Evolutionary conservation across 2,797 vertebrate species (phyloP), one percentile per base, ranked within the genome.

Genomic region (Varecia variegata): DNA sequence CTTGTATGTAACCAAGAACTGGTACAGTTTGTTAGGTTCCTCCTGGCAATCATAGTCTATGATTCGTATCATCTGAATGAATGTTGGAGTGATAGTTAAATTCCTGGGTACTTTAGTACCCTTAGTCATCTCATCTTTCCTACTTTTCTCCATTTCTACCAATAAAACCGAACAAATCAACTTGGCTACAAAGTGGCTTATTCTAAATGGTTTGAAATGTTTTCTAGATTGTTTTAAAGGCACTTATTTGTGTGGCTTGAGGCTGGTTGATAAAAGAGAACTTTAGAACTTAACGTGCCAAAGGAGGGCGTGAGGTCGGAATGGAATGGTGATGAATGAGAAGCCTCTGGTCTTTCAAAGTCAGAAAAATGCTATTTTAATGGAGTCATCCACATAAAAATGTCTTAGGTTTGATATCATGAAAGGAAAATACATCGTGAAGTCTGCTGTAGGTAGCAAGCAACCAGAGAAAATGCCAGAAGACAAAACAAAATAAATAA

Each of bases 321-420:
- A 93, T 21, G n/a, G 71, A 77, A 71, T 65, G 56, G 13, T 84
- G 71, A 88, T 15, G 40, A 90, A 27, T 81, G 45, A 74, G 65
- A 84, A 80, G 45, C 43, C 54, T 74, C 38, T 71, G 83, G 87
- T 65, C 65, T 88, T 88, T 88, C 27, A 81, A 62, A 81, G 54
- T 88, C 60, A 86, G 60, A 77, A 86, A 91, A 85, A 73, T 50
- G n/a, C 40, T 77, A 52, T 91, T 94, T 95, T 73, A 79, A 91
- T 83, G 80, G 38, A 82, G n/a, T 43, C 18, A 88, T 38, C 62
- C 54, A 89, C n/a, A 45, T 35, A n/a, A 43, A 91, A 92, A n/a
- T 87, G 32, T 67, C 76, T 81, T 82, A 93, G 77, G n/a, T 71
- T 93, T 97, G 65, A 56, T 91, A 50, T 73, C 32, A 65, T 60